Evolutionary conservation across 2,797 vertebrate species (phyloP), one percentile per base, ranked within the genome.

Genomic region (Brachymystax lenok): DNA sequence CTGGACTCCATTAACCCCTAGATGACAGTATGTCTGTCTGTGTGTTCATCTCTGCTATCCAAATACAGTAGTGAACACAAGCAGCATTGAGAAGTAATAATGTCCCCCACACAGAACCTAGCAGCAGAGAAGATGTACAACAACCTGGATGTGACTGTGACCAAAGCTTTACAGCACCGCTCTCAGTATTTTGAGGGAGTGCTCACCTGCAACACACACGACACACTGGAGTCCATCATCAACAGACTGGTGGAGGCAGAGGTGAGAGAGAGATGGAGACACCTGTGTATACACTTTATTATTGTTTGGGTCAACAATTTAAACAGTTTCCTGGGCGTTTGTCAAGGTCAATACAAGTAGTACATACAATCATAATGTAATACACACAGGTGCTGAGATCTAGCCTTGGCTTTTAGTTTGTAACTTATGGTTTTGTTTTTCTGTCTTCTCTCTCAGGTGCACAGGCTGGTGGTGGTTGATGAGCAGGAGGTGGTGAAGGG

Each of bases 121-220:
- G 98, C 98, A 2, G 98, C 98, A 3, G 98, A 99, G 90, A 99
- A 99, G 88, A 99, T 96, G 0, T 99, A 99, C 90, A 99, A 99
- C 92, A 99, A 99, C 91, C 91, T 99, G 92, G 98, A 99, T 0
- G 88, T 99, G 83, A 98, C 97, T 0, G 98, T 99, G 90, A 99
- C 98, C 2, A 97, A 98, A 93, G 98, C 98, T 1, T 86, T 99
- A 75, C 94, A 96, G 88, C 98, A 99, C 83, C 96, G 98, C 80
- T 99, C 98, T 0, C 98, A 99, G 89, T 96, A 98, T 90, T 99
- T 99, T 72, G 98, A 99, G 91, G 97, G 98, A 0, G 98, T 99
- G 52, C 94, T 99, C 82, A 99, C 97, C 74, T 99, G 98, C 83
- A 90, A 96, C 90, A 93, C 94, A 30, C 93, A 95, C 0, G 98